Evolutionary conservation across 2,888 invertebrate genomes (phyloP), one percentile per base, ranked within the genome.

Genomic region (Germaria angustata): DNA sequence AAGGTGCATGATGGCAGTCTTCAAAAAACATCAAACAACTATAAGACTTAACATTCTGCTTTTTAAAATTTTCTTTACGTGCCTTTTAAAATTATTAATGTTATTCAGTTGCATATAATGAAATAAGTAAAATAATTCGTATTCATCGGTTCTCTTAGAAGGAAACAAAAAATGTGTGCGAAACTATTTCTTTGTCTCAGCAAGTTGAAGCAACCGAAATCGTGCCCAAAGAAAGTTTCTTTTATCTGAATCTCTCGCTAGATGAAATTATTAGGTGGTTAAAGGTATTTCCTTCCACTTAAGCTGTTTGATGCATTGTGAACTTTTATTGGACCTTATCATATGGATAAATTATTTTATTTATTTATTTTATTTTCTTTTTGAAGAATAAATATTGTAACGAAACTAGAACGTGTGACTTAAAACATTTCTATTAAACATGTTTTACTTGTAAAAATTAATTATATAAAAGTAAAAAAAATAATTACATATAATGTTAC

Each of bases 171-270:
- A 61, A 53, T 59, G 51, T 61, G 68, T 81, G 76, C 72, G 77
- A 77, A 77, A 81, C 73, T 66, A 1, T 66, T 59, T 20, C 13
- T n/a, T 36, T 24, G 39, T 17, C 13, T 53, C 22, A 39, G 57
- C 41, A 57, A 71, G 39, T 66, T 68, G 36, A 17, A 57, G 15
- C 44, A 32, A 17, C 44, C 44, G 59, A 79, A 82, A 82, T 82
- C 82, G 82, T 82, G 79, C 79, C 65, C 17, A 66, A 79, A 82
- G 79, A 82, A 79, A 79, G 71, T 79, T 82, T 78, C 32, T 6
- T 24, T 13, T 9, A 13, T 46, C 28, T 22, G 5, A 17, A 20
- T 66, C 59, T 34, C 41, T 80, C 39, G n/a, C n/a, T n/a, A n/a
- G n/a, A n/a, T 59, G 65, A 61, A 81, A 77, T 77, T 77, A 81